phyloP scores from a whole-genome alignment of 2,113 vertebrate species.

The Corythornis cristatus region DNA sequence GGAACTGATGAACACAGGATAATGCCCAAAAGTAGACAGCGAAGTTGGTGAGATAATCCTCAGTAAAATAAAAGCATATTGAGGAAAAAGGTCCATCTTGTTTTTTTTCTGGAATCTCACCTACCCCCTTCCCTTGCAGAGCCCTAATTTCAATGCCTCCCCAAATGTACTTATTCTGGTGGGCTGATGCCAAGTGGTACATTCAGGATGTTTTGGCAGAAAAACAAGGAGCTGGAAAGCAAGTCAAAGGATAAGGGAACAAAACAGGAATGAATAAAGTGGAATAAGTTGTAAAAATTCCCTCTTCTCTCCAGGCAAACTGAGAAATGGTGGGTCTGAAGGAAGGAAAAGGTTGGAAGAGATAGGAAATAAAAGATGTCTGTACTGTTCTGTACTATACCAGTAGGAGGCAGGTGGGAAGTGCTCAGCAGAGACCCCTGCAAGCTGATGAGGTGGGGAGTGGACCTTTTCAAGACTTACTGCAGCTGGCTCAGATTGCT shows the following conservation, averaged over 20 bases:
- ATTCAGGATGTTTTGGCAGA: background rate
- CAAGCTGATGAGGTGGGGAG: background rate
- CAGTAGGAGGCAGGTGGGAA: background rate
- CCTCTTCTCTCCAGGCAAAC: rapidly evolving
- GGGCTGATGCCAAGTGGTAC: background rate
- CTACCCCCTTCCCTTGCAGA: background rate
- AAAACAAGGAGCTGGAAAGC: background rate
- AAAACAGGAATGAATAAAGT: background rate
- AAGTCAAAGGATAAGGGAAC: background rate
- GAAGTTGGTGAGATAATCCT: background rate
- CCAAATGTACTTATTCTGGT: background rate
- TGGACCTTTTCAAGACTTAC: background rate
- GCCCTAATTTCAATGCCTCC: background rate
- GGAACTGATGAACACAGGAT: background rate
- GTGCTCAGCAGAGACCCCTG: background rate
- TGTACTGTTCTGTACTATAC: background rate
- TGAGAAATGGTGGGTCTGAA: background rate
- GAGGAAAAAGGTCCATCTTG: background rate
- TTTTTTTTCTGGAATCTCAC: background rate
- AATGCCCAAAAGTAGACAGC: background rate
- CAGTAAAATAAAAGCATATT: background rate
- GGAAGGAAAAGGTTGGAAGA: background rate
- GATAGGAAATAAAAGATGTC: background rate
- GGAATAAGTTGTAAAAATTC: background rate
- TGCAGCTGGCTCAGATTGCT: background rate